These are phyloP conservation scores for Aspidiotus rigidus DNA, from an alignment of 2,888 invertebrate genomes.

Conservation along the genomic window DNA sequence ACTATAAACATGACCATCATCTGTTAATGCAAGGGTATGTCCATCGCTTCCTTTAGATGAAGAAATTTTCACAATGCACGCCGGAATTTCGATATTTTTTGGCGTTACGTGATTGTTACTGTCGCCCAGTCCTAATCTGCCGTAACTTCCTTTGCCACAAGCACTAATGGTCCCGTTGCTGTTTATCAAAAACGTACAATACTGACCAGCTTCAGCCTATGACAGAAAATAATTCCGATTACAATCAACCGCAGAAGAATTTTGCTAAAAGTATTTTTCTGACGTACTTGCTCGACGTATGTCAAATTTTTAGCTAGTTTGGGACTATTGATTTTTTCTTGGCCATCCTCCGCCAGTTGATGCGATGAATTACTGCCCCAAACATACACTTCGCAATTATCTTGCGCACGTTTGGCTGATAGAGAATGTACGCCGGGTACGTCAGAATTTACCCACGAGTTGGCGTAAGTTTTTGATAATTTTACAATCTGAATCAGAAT, in stretches of 20 bases:
- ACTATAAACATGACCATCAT: constrained; percentile 49
- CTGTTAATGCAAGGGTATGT: constrained; percentile 50
- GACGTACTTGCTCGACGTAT: constrained; percentile 49
- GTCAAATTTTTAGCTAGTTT: constrained; percentile 50
- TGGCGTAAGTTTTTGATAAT: constrained; percentile 22
- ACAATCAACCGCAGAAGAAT: not conserved
- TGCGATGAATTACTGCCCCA: constrained; percentile 59
- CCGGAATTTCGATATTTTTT: constrained; percentile 49
- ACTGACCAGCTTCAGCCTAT: constrained; percentile 52
- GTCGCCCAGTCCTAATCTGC: constrained; percentile 54
- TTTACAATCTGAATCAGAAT: constrained; percentile 15
- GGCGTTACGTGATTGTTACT: constrained; percentile 52
- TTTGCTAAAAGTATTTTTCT: not conserved
- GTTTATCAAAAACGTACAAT: constrained; percentile 54
- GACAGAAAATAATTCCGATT: constrained; percentile 42
- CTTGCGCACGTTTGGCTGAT: constrained; percentile 40
- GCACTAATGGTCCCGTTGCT: constrained; percentile 52
- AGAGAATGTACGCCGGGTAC: constrained; percentile 17
- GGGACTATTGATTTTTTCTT: constrained; percentile 53
- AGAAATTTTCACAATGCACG: constrained; percentile 47
- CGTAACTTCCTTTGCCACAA: constrained; percentile 56
- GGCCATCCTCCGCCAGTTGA: constrained; percentile 53
- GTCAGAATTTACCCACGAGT: constrained; percentile 27
- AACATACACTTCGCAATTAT: constrained; percentile 50
- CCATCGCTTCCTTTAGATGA: constrained; percentile 53